Evolutionary conservation across 2,797 vertebrate species (phyloP), one percentile per base, ranked within the genome.

Genomic region (Allobates femoralis): DNA sequence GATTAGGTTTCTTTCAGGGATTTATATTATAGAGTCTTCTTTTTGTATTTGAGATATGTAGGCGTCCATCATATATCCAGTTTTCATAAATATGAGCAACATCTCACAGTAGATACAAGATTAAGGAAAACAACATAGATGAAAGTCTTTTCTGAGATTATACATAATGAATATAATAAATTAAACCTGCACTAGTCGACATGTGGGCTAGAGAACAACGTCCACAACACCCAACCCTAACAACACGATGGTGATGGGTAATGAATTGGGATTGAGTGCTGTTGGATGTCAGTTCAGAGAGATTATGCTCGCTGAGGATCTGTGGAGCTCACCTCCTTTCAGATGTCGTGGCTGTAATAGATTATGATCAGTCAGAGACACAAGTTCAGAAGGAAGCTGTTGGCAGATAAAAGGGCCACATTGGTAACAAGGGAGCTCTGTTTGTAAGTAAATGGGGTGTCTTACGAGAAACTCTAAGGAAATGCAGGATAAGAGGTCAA

Each of bases 321-420:
- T 32, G 74, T 0, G 76, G 62, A 21, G 80, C 19, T 46, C 50
- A 21, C 41, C 80, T 83, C 21, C 55, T 60, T 79, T 79, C 74
- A 41, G 60, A 56, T 86, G 79, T 86, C 69, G 60, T 67, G 30
- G 34, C 58, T 86, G 66, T 67, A 74, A 77, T n/a, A 79, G 55
- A 79, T 84, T 84, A 51, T 51, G 51, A 87, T 77, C 75, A 79
- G 64, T 53, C 55, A 79, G 51, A 77, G 73, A 87, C 51, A 87
- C 34, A 28, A n/a, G 74, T 58, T 64, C 37, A 74, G 53, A 18
- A 62, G 55, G 84, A 34, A 86, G 28, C 66, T 84, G 81, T 84
- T 87, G 86, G 75, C 86, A 87, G 81, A 87, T 87, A 74, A 84
- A 84, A 78, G 79, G 64, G 76, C 11, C 78, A 37, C 77, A 73